Conservation (phyloP, 2,797 vertebrate genomes). For the Sphaeramia orbicularis region DNA sequence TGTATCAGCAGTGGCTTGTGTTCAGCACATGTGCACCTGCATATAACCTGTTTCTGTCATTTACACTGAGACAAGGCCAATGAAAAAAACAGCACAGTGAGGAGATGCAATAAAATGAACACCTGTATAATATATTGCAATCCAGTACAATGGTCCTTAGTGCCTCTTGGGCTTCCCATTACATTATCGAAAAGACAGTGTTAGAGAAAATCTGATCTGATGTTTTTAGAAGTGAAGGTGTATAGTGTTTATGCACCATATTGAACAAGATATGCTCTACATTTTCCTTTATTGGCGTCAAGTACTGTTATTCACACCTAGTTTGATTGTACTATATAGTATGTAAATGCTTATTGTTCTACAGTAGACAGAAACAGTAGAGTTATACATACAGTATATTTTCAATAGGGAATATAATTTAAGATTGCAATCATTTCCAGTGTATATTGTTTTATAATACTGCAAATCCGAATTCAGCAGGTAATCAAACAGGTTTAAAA, state of each 20-base stretch:
- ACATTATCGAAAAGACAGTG: not conserved
- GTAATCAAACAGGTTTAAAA: no score
- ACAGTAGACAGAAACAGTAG: not conserved
- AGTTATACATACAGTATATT: not conserved
- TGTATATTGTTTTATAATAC: not conserved
- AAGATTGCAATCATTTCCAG: not conserved
- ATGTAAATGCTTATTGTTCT: no score
- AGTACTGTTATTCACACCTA: not conserved
- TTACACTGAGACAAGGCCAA: constrained; percentile 14
- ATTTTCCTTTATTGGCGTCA: not conserved
- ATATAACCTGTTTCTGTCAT: constrained; percentile 41
- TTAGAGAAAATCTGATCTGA: not conserved
- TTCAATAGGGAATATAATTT: not conserved
- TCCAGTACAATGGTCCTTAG: not conserved
- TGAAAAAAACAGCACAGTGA: not conserved
- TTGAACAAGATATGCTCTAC: not conserved
- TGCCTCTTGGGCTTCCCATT: not conserved
- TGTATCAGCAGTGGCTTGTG: constrained; percentile 14
- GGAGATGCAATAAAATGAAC: constrained; percentile 34
- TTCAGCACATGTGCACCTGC: constrained; percentile 48
- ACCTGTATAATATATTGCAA: not conserved
- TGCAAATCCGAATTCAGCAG: no score
- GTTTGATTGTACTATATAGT: no score
- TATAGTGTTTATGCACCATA: not conserved
- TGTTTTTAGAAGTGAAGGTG: not conserved